Base-by-base conservation (phyloP, 92 coral and sea anemone species). In the Siderastrea siderea region DNA sequence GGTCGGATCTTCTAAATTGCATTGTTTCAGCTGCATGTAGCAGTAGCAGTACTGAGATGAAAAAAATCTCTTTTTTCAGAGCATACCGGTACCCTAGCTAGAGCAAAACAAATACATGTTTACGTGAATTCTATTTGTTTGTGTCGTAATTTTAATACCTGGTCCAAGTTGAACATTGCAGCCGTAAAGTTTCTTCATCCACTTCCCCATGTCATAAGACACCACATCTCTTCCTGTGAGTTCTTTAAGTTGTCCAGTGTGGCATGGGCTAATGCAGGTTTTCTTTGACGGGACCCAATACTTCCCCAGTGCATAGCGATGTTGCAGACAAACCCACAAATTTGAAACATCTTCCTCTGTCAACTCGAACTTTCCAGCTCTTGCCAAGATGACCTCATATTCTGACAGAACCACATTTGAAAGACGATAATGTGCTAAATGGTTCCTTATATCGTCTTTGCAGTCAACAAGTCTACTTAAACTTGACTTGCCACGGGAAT, bases 121-220 rank as follows among this genome's bases (percentile, higher is more conserved):
- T 26, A 26, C 38, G 38, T 26, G 38, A 26, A 26, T 26, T 26
- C 38, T 26, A 26, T 26, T 26, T 26, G 38, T 26, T 26, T 26
- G 38, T 26, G 38, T 26, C 38, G 38, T 26, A 26, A 26, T 26
- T 26, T 26, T 26, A 26, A 26, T 38, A 66, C 71, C 71, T 66
- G 71, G 13, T 66, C 71, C 71, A 66, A 66, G 9, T 43, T 66
- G 71, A 38, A 66, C 71, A 19, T 17, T 66, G n/a, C 71, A 66
- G n/a, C 71, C 47, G 71, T 61, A 61, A 61, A 61, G 66, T 61
- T 61, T 61, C 66, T 61, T 15, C 66, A 61, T 61, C 66, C 66
- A 66, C 43, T 66, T 66, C 43, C 38, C 17, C 44, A 66, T 66
- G 17, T 66, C 71, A 6, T 66, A 66, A 6, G 71, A 15, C 9